Percentiles rank a stretch among this genome's conserved stretches.
These are phyloP conservation scores for Punctoribates punctum DNA, from an alignment of 2,888 invertebrate genomes.

Conservation along the genomic window DNA sequence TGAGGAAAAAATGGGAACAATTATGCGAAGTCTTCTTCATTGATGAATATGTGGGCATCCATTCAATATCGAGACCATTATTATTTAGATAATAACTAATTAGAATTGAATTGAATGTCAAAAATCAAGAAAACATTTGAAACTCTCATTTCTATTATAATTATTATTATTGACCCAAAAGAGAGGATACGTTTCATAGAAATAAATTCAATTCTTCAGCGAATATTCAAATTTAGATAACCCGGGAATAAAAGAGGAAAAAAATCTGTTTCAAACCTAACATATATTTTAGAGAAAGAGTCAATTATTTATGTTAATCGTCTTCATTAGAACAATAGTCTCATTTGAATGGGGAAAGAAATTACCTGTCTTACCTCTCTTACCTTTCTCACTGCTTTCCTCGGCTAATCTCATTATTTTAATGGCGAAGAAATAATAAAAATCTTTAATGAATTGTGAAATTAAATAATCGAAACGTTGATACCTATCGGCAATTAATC, in stretches of 20 bases:
- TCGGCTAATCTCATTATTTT: too few relatives aligned
- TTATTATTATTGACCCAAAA: conserved; percentile 12
- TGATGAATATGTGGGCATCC: background rate
- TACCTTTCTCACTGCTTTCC: background rate
- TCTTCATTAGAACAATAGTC: conserved; percentile 9
- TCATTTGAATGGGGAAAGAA: background rate
- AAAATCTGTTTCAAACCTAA: background rate
- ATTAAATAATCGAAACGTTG: too few relatives aligned
- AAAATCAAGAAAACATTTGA: background rate
- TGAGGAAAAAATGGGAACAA: background rate
- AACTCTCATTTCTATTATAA: background rate
- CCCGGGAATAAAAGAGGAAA: background rate
- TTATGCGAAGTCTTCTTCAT: conserved; percentile 7
- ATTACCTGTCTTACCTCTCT: background rate
- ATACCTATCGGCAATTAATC: too few relatives aligned
- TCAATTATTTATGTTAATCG: conserved; percentile 2
- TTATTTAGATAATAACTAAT: background rate
- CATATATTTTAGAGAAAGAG: conserved; percentile 5
- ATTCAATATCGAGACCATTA: background rate
- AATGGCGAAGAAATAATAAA: too few relatives aligned
- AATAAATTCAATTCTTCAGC: background rate
- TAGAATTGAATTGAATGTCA: conserved; percentile 13
- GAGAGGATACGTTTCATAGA: background rate
- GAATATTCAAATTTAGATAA: conserved; percentile 13
- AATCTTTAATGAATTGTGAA: too few relatives aligned